Conservation (phyloP, 2,797 vertebrate species). For the Crax fasciolata region DNA sequence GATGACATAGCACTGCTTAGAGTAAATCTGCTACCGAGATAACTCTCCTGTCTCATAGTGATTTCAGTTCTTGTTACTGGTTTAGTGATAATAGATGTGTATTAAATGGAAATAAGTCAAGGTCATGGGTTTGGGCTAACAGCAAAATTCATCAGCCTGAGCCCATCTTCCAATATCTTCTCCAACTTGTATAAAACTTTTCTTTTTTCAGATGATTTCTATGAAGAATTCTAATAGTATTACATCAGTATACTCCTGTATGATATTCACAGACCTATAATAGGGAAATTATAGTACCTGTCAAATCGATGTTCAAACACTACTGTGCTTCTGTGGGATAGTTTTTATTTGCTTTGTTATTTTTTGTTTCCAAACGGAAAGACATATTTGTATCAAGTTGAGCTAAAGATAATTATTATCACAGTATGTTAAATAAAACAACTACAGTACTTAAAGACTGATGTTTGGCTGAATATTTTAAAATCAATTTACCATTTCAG, state of each 20-base stretch:
- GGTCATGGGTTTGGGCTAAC: conserved; percentile 67
- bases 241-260: conserved; percentile 54
- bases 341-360: conserved; percentile 74
- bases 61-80: conserved; percentile 73
- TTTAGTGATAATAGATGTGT: conserved; percentile 72
- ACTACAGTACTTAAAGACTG: conserved; percentile 37
- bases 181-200: conserved; percentile 75
- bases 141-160: conserved; percentile 68
- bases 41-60: conserved; percentile 61
- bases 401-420: conserved; percentile 80
- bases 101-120: conserved; percentile 73
- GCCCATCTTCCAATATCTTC: conserved; percentile 13
- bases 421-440: conserved; percentile 57
- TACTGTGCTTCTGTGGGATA: conserved; percentile 78
- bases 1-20: conserved; percentile 69
- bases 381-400: conserved; percentile 79
- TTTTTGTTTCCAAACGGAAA: conserved; percentile 79
- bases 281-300: conserved; percentile 79
- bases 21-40: conserved; percentile 75
- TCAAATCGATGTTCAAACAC: conserved; percentile 76
- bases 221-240: conserved; percentile 58
- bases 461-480: conserved; percentile 76
- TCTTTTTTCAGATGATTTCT: conserved; percentile 66
- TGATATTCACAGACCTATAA: conserved; percentile 73
- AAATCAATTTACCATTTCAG: conserved; percentile 64